Percentiles rank a stretch among this genome's conserved stretches.
These are phyloP conservation scores for Trinorchestia longiramus DNA, from an alignment of 1,140 invertebrate genomes.

Conservation along the genomic window DNA sequence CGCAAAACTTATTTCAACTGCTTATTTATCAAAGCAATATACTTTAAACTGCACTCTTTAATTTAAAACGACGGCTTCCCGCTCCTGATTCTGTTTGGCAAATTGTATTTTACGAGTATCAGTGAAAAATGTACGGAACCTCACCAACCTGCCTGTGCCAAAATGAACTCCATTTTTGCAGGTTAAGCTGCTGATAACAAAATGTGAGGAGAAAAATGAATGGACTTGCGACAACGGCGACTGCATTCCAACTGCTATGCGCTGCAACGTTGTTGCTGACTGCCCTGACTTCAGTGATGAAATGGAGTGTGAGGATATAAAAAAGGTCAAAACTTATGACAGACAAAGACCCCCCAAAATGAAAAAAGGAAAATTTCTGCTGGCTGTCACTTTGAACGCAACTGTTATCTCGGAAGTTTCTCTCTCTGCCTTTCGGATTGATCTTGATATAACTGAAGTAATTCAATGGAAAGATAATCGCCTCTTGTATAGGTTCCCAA, in stretches of 20 bases:
- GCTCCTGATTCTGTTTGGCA: too few species aligned
- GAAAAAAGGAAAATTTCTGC: neutral
- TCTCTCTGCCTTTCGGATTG: neutral
- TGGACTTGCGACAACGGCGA: neutral
- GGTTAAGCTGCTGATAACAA: neutral
- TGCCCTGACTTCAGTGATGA: neutral
- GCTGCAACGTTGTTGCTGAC: neutral
- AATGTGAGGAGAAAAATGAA: neutral
- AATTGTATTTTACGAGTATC: too few species aligned
- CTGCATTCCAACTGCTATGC: neutral
- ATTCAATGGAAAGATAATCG: neutral
- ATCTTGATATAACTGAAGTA: neutral
- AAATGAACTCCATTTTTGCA: neutral
- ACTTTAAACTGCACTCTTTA: too few species aligned
- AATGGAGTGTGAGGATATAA: neutral
- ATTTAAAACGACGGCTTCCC: too few species aligned
- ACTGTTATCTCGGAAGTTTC: constrained; percentile 17
- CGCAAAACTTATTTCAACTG: neutral
- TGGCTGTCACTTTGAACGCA: neutral
- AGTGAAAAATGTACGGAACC: too few species aligned
- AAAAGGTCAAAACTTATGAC: neutral
- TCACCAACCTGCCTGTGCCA: too few species aligned
- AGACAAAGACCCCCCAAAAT: neutral
- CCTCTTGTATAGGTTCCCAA: neutral
- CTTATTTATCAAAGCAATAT: neutral